phyloP scores from a whole-genome alignment of 2,888 invertebrate species.

The Catocala nupta region DNA sequence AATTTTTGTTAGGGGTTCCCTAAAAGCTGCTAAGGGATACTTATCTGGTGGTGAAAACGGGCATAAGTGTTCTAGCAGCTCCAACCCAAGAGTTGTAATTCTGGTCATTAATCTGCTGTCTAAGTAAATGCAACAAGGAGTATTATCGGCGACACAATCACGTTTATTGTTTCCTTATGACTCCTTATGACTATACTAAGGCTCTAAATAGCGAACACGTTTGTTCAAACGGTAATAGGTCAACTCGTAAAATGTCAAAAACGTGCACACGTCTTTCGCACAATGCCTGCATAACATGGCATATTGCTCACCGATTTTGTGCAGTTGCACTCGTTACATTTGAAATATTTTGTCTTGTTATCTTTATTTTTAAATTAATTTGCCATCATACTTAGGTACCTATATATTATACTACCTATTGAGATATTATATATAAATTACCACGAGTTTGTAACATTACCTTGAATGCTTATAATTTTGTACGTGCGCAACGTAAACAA shows the following conservation, averaged over 20 bases:
- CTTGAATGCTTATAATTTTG: no score
- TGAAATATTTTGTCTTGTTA: not conserved
- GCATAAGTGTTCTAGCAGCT: no score
- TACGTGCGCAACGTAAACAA: no score
- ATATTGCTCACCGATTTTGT: not conserved
- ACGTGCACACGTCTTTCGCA: conserved; percentile 35
- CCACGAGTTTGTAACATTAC: no score
- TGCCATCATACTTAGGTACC: no score
- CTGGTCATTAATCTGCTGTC: no score
- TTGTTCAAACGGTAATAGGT: conserved; percentile 35
- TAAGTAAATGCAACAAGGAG: not conserved
- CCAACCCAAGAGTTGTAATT: no score
- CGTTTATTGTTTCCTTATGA: not conserved
- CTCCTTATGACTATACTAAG: conserved; percentile 15
- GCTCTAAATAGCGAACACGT: conserved; percentile 24
- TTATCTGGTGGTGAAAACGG: no score
- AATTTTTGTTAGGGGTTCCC: no score
- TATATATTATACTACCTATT: no score
- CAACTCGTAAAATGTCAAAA: conserved; percentile 51
- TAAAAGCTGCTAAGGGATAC: no score
- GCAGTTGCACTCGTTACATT: not conserved
- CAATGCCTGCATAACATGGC: not conserved
- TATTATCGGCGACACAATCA: conserved; percentile 3
- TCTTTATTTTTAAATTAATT: not conserved
- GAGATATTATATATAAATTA: no score